Evolutionary conservation across 2,888 invertebrate genomes (phyloP).

Genomic region (Eumacrocentrus americanus): DNA sequence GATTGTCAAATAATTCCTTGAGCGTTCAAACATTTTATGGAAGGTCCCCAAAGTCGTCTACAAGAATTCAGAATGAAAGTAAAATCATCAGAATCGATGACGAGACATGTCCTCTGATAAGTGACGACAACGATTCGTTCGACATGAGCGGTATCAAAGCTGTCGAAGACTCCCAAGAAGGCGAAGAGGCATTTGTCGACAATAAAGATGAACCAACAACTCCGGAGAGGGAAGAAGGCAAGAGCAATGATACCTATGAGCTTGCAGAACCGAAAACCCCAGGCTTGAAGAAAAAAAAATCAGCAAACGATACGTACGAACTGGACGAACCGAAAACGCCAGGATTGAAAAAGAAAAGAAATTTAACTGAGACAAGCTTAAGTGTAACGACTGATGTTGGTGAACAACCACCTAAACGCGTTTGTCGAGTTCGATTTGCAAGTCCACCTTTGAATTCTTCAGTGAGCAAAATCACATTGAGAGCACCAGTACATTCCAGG

Average conservation of each 20-base stretch:
- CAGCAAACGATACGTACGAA: constrained; percentile 44
- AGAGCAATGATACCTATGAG: constrained; percentile 33
- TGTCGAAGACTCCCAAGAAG: background rate
- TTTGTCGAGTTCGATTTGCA: constrained; percentile 43
- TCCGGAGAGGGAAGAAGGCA: background rate
- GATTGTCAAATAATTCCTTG: constrained; percentile 11
- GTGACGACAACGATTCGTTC: constrained; percentile 31
- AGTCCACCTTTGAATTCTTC: constrained; percentile 29
- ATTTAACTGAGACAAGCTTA: constrained; percentile 11
- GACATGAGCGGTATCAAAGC: constrained; percentile 18
- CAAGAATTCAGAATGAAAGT: background rate
- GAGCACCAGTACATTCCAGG: background rate
- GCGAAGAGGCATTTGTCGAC: constrained; percentile 30
- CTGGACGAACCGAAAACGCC: constrained; percentile 45
- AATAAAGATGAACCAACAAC: background rate
- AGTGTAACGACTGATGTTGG: constrained; percentile 14
- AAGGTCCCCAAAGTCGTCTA: constrained; percentile 6
- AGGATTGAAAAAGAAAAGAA: constrained; percentile 38
- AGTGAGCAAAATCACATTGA: background rate
- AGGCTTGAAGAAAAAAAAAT: constrained; percentile 21
- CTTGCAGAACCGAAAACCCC: constrained; percentile 36
- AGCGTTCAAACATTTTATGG: constrained; percentile 24
- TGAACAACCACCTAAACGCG: constrained; percentile 33
- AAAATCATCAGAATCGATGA: constrained; percentile 29
- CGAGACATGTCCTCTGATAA: constrained; percentile 31